phyloP scores from a whole-genome alignment of 2,888 invertebrate genomes.

The Caenorhabditis sp. region DNA sequence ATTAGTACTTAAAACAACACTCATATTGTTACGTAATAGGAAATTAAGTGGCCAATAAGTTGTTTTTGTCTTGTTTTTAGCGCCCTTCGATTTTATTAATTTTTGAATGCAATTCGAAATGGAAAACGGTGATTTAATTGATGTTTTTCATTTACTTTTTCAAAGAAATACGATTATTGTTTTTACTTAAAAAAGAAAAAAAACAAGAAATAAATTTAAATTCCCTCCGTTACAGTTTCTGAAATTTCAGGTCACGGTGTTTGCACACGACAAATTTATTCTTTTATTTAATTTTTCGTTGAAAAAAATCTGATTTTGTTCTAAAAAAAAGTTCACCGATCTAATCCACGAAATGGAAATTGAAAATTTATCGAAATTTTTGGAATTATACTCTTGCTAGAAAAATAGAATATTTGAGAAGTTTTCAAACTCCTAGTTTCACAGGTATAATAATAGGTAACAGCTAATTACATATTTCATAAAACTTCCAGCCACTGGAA shows the following conservation, averaged over 20 bases:
- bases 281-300: too few relatives aligned
- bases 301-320: too few relatives aligned
- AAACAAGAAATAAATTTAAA: constrained; percentile 1
- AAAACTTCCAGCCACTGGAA: too few relatives aligned
- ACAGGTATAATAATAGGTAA: too few relatives aligned
- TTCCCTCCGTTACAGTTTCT: neutral
- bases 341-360: too few relatives aligned
- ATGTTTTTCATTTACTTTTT: neutral
- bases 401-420: too few relatives aligned
- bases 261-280: neutral
- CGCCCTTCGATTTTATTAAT: neutral
- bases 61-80: neutral
- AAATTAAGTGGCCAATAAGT: neutral
- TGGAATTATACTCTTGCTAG: too few relatives aligned
- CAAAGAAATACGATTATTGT: neutral
- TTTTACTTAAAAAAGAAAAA: neutral
- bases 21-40: neutral
- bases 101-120: too few relatives aligned
- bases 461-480: too few relatives aligned
- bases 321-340: too few relatives aligned
- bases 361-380: too few relatives aligned
- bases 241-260: constrained; percentile 12
- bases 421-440: too few relatives aligned
- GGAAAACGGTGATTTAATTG: constrained; percentile 4
- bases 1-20: neutral